Conservation (phyloP, 2,888 invertebrate genomes). For the Calameuta pallipes region DNA sequence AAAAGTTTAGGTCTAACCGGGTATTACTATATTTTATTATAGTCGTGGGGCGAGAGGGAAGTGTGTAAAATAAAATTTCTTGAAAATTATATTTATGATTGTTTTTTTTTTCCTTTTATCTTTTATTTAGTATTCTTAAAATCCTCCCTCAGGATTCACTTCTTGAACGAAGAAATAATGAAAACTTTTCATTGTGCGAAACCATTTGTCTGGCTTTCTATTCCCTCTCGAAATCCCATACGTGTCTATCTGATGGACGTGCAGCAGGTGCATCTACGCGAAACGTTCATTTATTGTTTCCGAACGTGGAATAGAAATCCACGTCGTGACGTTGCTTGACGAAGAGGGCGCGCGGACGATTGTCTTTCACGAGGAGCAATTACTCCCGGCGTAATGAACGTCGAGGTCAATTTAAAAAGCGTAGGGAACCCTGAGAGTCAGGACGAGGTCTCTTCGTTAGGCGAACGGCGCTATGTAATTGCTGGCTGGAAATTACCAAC, state of each 20-base stretch:
- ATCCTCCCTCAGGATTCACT: neutral
- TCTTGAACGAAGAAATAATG: neutral
- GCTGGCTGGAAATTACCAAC: neutral
- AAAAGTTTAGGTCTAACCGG: neutral
- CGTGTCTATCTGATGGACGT: neutral
- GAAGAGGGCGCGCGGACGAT: constrained; percentile 2
- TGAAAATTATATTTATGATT: neutral
- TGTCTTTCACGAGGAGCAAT: neutral
- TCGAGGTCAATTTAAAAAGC: neutral
- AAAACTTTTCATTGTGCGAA: neutral
- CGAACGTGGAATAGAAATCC: neutral
- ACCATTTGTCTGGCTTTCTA: neutral
- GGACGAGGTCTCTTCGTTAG: neutral
- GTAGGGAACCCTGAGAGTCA: neutral
- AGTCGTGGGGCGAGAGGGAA: no score
- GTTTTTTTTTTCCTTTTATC: neutral
- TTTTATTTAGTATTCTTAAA: neutral
- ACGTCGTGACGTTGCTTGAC: neutral
- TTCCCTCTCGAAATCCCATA: neutral
- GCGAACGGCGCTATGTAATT: neutral
- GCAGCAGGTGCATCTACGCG: neutral
- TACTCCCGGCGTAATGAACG: neutral
- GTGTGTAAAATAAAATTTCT: neutral
- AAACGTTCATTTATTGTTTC: neutral
- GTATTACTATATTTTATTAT: neutral